Evolutionary conservation across 2,113 vertebrate genomes (phyloP), one percentile per base, ranked within the genome.

Genomic region (Pterophyllum scalare): DNA sequence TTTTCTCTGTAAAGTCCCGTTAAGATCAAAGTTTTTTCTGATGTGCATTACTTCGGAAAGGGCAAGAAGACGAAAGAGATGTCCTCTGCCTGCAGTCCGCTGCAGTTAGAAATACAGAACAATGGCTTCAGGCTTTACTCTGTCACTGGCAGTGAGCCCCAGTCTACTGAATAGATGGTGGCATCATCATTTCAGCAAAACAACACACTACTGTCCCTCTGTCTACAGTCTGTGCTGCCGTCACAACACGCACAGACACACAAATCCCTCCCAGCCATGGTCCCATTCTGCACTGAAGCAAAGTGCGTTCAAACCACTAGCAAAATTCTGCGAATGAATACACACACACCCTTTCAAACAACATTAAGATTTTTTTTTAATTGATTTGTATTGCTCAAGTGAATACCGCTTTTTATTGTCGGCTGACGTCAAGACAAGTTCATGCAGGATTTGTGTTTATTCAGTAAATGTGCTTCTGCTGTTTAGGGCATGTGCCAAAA

Each of bases 131-230:
- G 64, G 57, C 83, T 77, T 40, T 22, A 76, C 65, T 70, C 76
- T 0, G 31, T 75, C 54, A 13, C 78, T 84, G 91, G 90, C 91
- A 88, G 15, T 0, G 46, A 60, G 83, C 84, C 77, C 81, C 24
- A 26, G 15, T 76, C 40, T 13, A 86, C 93, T 88, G 89, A 92
- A 89, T 91, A 85, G 85, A 88, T 15, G 67, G 75, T 86, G 87
- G 82, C 91, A 88, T 88, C 91, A 92, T 90, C 86, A 88, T 87
- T 85, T 83, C 58, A 28, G 72, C 26, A 4, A 79, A 89, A 93
- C 93, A 94, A 94, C 80, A 75, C 84, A 49, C 86, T 58, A 92
- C 91, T 92, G 90, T 91, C 58, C 58, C 54, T 56, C 57, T 17
- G 84, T 84, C 84, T 81, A 61, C 62, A 80, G 86, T 86, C 88